Base-by-base conservation (phyloP, 2,113 vertebrate genomes). In the Sapayoa aenigma region DNA sequence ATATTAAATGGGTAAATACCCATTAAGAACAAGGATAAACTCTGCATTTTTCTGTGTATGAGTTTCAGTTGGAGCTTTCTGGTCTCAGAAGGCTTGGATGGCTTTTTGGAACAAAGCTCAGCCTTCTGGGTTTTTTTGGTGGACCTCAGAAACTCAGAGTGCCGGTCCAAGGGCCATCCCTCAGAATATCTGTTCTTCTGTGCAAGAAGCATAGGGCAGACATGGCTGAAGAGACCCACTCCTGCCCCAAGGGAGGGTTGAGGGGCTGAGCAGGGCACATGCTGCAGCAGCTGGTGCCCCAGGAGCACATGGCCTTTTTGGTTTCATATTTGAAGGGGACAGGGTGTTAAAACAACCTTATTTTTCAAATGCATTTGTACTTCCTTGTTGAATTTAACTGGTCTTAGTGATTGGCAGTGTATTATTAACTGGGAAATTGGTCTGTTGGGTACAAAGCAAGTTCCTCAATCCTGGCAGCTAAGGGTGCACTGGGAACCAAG, bases 391-490 rank as follows among this genome's bases (percentile, higher is more conserved):
- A 69, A 9, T 91, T 49, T 92, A 84, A 81, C 72, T 81, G 94
- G 67, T 83, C 69, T 5, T 31, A 93, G 88, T 65, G 81, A 76
- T 62, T 79, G 90, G 84, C 96, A 49, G 47, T 25, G 5, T 81
- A 15, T 73, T 90, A 73, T 69, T 93, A 94, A 94, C 89, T 72
- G 91, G 92, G 91, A 96, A 89, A 35, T 74, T 84, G 67, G 71
- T 75, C 79, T 33, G 2, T 9, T 35, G 65, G 67, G 67, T 30
- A 75, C 56, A 66, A 80, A 86, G 76, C 8, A 2, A 52, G 22
- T 5, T 23, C 17, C 47, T 5, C 4, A 11, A 85, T 90, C 52
- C 67, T 42, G 49, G 74, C 81, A 90, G 78, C 14, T 1, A 49
- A 77, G 85, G 33, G 39, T 25, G 11, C 7, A 49, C 52, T 39